Evolutionary conservation across 2,888 invertebrate species (phyloP), one percentile per base, ranked within the genome.

Genomic region (Podabrus alpinus): DNA sequence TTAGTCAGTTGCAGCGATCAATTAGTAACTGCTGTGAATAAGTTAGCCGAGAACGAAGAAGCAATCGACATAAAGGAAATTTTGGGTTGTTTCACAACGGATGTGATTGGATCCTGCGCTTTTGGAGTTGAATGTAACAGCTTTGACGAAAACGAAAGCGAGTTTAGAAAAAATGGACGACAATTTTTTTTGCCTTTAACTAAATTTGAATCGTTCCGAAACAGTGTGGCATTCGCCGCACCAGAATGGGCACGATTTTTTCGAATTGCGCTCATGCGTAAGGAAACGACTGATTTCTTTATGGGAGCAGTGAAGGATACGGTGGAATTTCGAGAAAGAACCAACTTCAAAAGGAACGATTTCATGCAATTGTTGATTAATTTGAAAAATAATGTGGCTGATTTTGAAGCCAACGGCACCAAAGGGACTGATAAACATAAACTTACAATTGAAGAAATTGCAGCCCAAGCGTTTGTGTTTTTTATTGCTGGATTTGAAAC

Each of bases 81-180:
- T 69, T 88, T 88, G 77, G 89, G 89, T 4, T 88, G 88, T 76
- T 91, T 89, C 79, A 88, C 90, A 0, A 90, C 90, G 86, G 91
- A 91, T 80, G 89, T 91, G 3, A 90, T 91, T 16, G 90, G 89
- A 0, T 89, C 88, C 29, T 89, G 90, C 71, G 91, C 90, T 15
- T 91, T 92, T 81, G 92, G 91, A 17, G 86, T 91, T 10, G 89
- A 91, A 76, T 89, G 89, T 77, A 89, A 91, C 77, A 89, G 89
- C 13, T 88, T 91, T 64, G 86, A 88, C 64, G 87, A 89, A 81
- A 85, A 89, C 0, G 86, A 90, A 74, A 87, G 89, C 0, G 88
- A 89, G 74, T 91, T 92, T 82, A 67, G 80, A 19, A 68, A 73
- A 59, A 80, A 80, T 66, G 82, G 83, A 2, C 75, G 72, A 24